These are phyloP conservation scores for Neosilurus mollespiculum DNA, from an alignment of 2,797 vertebrate species.

Conservation along the genomic window DNA sequence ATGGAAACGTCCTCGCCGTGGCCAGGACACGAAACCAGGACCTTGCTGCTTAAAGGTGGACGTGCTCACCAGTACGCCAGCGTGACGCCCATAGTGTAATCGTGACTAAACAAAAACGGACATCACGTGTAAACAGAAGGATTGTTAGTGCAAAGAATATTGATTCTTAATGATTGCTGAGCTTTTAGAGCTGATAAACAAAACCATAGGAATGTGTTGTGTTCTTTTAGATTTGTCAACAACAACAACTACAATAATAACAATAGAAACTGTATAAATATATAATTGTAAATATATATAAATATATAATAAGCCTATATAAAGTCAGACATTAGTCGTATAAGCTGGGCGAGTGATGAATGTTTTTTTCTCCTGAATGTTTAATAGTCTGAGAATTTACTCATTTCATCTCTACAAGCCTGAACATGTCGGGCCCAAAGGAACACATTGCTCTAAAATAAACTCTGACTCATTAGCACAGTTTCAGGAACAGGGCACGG, in stretches of 20 bases:
- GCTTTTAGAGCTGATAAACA: not conserved
- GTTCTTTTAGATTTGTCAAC: not conserved
- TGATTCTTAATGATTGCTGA: too few relatives aligned
- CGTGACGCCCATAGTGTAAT: too few relatives aligned
- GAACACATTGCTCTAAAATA: slow-evolving; percentile 50
- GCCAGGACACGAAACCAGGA: too few relatives aligned
- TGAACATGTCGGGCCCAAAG: slow-evolving; percentile 58
- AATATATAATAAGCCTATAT: not conserved
- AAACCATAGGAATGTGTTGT: not conserved
- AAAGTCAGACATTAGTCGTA: not conserved
- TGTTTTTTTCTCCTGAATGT: not conserved
- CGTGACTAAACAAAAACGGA: too few relatives aligned
- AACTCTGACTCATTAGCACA: slow-evolving; percentile 51
- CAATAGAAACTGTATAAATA: not conserved
- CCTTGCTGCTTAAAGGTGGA: too few relatives aligned
- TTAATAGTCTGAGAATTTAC: slow-evolving; percentile 26
- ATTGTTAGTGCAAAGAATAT: too few relatives aligned
- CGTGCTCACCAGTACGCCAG: too few relatives aligned
- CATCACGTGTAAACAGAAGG: too few relatives aligned
- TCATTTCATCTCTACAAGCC: slow-evolving; percentile 53
- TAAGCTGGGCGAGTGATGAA: too few relatives aligned
- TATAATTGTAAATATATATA: not conserved
- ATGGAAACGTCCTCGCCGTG: too few relatives aligned
- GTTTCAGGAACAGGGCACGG: slow-evolving; percentile 1
- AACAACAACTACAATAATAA: too few relatives aligned